phyloP scores from a whole-genome alignment of 1,140 invertebrate genomes.

The Melipona quadrifasciata region DNA sequence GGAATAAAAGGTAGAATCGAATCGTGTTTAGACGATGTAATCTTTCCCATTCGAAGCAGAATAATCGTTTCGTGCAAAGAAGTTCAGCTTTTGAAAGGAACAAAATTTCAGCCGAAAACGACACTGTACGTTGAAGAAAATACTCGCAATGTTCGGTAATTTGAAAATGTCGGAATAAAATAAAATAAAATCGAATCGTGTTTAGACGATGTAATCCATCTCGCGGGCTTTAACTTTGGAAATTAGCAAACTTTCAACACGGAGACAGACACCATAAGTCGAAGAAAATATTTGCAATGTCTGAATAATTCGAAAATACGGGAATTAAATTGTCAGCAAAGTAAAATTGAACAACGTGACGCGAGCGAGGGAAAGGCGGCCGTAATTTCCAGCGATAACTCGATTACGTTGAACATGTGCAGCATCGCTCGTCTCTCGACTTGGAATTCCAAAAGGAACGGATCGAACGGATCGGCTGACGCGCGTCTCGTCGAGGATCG shows the following conservation, averaged over 20 bases:
- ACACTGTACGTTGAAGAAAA: too few relatives aligned
- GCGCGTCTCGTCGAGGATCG: not conserved
- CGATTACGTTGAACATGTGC: not conserved
- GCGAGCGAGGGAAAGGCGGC: not conserved
- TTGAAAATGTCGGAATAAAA: too few relatives aligned
- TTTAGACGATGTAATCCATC: not conserved
- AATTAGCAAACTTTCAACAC: not conserved
- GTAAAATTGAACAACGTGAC: not conserved
- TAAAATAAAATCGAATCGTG: too few relatives aligned
- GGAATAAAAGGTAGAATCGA: too few relatives aligned
- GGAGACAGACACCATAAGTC: not conserved
- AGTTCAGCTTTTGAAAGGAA: too few relatives aligned
- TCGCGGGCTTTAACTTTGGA: not conserved
- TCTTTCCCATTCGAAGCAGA: too few relatives aligned
- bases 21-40: too few relatives aligned
- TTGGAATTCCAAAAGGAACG: conserved; percentile 44
- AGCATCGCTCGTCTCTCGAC: conserved; percentile 1
- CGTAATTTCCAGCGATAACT: not conserved
- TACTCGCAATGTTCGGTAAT: too few relatives aligned
- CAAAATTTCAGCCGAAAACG: too few relatives aligned
- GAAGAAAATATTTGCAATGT: not conserved
- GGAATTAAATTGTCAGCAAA: not conserved
- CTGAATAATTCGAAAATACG: not conserved
- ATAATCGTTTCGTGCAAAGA: too few relatives aligned
- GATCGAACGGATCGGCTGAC: not conserved